Evolutionary conservation across 2,113 vertebrate genomes (phyloP).

Genomic region (Pycnonotus jocosus): DNA sequence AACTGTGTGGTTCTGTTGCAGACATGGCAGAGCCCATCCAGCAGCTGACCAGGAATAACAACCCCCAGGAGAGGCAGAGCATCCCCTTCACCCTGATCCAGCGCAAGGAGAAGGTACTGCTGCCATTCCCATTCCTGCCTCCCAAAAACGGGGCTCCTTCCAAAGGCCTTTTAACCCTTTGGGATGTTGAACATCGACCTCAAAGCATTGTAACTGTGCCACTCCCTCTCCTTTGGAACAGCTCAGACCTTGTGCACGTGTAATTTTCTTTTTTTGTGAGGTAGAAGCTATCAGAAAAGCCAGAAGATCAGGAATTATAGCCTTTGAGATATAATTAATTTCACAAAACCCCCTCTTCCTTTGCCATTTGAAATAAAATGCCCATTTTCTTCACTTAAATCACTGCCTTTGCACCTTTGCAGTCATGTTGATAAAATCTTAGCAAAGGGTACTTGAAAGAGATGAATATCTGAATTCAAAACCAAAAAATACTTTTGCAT

Average conservation of each 20-base stretch:
- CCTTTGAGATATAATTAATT: neutral
- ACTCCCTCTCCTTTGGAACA: too few relatives aligned
- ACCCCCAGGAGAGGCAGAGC: constrained; percentile 71
- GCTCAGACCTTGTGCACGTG: accelerated
- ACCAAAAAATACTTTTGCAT: neutral
- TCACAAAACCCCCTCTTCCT: neutral
- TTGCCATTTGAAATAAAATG: neutral
- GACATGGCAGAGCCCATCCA: constrained; percentile 90
- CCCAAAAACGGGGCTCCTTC: accelerated
- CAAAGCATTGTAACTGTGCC: neutral
- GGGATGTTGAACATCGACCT: accelerated
- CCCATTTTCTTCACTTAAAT: neutral
- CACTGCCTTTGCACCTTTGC: neutral
- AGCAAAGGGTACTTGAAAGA: neutral
- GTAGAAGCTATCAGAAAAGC: neutral
- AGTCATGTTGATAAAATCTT: neutral
- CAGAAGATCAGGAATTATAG: neutral
- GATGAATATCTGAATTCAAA: neutral
- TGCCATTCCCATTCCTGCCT: neutral
- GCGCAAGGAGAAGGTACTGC: constrained; percentile 81
- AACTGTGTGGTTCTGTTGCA: neutral
- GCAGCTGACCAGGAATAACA: constrained; percentile 81
- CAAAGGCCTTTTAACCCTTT: accelerated
- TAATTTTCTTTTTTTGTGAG: neutral
- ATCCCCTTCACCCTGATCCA: constrained; percentile 78